Evolutionary conservation across 2,888 invertebrate genomes (phyloP), one percentile per base, ranked within the genome.

Genomic region (Pammene fasciana): DNA sequence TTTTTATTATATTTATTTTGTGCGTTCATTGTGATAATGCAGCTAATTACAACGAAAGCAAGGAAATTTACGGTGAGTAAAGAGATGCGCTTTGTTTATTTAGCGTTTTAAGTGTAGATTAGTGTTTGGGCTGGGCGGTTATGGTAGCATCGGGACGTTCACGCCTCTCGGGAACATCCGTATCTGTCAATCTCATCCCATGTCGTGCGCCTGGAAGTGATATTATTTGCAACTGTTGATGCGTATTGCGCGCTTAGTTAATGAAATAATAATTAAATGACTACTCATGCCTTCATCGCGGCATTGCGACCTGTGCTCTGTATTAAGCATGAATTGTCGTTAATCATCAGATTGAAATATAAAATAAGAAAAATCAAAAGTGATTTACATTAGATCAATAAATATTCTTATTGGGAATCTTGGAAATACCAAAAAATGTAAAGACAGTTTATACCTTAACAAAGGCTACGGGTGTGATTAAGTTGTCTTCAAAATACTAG

Each of bases 1-100:
- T 93, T 92, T 93, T 93, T 90, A 86, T 89, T 88, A 86, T 91
- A 88, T 92, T 90, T 90, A 92, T 92, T 90, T 92, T 92, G 87
- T 89, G 90, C 86, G 92, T 90, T 89, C 89, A 92, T 90, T 92
- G 92, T 91, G 92, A 90, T 89, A 91, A 86, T 89, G 86, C 85
- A 82, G 88, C 81, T 79, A 89, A 85, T 84, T 88, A 91, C 90
- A 92, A 91, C 90, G 92, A 92, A 90, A 86, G 85, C 80, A 86
- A 84, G 83, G 85, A 87, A 85, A 89, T 91, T 87, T 88, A 89
- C 80, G 90, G 92, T 92, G 70, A 91, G 92, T 88, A 75, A 71
- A 60, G 65, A 50, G 34, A 46, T 64, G 55, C 62, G 64, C 56
- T 73, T n/a, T 56, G 16, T 50, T 65, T 52, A 41, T 68, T 48